phyloP scores from a whole-genome alignment of 2,113 vertebrate genomes.

The Sylvia atricapilla region DNA sequence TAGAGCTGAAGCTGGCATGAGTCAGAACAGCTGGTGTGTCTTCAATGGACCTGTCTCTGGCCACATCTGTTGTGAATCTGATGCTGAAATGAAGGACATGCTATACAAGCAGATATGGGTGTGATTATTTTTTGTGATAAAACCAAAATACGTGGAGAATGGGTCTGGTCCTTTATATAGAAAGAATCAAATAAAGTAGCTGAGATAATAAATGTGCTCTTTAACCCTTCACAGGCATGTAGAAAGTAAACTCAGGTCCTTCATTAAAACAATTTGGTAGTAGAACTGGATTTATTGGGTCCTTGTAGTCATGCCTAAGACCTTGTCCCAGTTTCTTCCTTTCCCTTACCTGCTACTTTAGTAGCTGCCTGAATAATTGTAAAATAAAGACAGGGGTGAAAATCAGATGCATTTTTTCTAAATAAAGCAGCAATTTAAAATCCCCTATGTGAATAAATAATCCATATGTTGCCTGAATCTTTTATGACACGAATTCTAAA shows the following conservation, averaged over 20 bases:
- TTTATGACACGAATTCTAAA: conserved; percentile 47
- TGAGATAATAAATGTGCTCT: not conserved
- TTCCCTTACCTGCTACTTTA: not conserved
- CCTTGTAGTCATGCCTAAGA: not conserved
- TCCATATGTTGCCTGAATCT: conserved; percentile 55
- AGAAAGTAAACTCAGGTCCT: not conserved
- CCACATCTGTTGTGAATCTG: not conserved
- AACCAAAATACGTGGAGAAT: not conserved
- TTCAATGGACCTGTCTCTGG: not conserved
- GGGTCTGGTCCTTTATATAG: not conserved
- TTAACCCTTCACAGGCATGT: not conserved
- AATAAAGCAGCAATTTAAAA: conserved; percentile 19
- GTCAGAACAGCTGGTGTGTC: not conserved
- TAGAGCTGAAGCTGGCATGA: not conserved
- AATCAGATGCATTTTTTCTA: not conserved
- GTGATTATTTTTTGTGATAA: not conserved
- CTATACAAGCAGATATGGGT: not conserved
- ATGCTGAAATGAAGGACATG: not conserved
- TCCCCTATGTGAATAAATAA: conserved; percentile 32
- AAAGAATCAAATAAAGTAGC: not conserved
- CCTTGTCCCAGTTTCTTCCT: conserved; percentile 9
- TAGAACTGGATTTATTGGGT: not conserved
- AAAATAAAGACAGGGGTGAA: not conserved
- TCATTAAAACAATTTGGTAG: not conserved
- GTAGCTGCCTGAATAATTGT: not conserved